phyloP scores from a whole-genome alignment of 2,113 vertebrate genomes.

The Urocolius indicus region DNA sequence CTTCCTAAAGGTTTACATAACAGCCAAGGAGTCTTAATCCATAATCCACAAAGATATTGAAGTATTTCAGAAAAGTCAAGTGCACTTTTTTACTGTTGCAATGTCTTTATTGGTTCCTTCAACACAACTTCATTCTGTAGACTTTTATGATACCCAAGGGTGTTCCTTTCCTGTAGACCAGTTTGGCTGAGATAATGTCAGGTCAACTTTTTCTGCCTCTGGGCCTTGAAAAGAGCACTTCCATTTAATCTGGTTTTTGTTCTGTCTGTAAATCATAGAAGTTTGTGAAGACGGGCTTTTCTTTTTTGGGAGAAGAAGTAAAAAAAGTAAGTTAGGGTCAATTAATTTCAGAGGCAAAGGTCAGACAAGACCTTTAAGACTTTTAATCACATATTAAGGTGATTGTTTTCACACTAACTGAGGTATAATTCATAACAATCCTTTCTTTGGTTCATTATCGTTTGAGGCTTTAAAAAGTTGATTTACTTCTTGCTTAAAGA shows the following conservation, averaged over 20 bases:
- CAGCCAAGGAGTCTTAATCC: neutral
- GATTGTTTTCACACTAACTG: no score
- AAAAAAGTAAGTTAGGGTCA: neutral
- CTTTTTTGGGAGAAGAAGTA: neutral
- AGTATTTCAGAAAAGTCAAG: neutral
- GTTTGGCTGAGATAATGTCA: neutral
- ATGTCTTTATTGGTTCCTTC: neutral
- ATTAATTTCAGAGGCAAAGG: neutral
- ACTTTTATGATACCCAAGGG: neutral
- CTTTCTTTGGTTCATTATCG: neutral
- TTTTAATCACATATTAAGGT: rapidly evolving
- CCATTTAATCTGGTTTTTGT: neutral
- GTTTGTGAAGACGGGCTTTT: neutral
- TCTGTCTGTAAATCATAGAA: neutral
- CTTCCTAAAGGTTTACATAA: neutral
- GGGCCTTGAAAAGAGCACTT: neutral
- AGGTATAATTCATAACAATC: no score
- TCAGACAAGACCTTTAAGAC: neutral
- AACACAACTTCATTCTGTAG: neutral
- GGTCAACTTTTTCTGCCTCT: neutral
- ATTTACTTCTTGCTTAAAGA: neutral
- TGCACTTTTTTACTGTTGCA: neutral
- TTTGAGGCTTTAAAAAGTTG: no score
- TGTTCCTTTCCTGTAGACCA: neutral
- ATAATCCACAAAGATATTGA: neutral